Evolutionary conservation across 2,888 invertebrate genomes (phyloP), one percentile per base, ranked within the genome.

Genomic region (Mylabris sibirica): DNA sequence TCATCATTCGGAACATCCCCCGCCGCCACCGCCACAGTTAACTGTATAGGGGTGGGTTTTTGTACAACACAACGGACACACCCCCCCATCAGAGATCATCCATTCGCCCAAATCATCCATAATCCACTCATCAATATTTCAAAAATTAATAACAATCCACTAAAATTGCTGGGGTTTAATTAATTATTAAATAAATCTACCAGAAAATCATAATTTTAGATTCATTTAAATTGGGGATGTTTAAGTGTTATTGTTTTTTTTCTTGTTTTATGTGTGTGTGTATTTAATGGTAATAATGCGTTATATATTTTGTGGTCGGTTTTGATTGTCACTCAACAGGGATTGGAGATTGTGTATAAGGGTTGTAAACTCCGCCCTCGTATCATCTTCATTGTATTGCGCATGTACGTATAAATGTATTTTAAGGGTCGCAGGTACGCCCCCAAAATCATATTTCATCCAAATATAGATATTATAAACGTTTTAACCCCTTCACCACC

Each of bases 251-350:
- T 20, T 20, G 20, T 20, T 49, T 20, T 11, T 49, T 20, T 17
- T 20, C 20, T 49, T 9, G 4, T 20, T 20, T 20, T 11, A 73
- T 68, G 67, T 74, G 76, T 71, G 77, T 44, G 77, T 77, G 72
- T n/a, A 72, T 75, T 75, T 78, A 77, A 80, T 79, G 79, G 80
- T 80, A 81, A n/a, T n/a, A n/a, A n/a, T n/a, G n/a, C n/a, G n/a
- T 81, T 81, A 81, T 78, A 78, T 65, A 74, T 78, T 49, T 78
- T 72, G 79, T 63, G 70, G 64, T 57, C 49, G 65, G 71, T 78
- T 78, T 49, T 49, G 78, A 78, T 78, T 79, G 79, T 80, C 78
- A 79, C 75, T 78, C 76, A 70, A 74, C 79, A 79, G 75, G 78
- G 80, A 80, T 82, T 81, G 81, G 81, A 78, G 80, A 77, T 73